A percentile compares a stretch with the other conserved stretches of the same genome.
phyloP scores from a whole-genome alignment of 2,888 invertebrate species.

The Pandemis heparana region DNA sequence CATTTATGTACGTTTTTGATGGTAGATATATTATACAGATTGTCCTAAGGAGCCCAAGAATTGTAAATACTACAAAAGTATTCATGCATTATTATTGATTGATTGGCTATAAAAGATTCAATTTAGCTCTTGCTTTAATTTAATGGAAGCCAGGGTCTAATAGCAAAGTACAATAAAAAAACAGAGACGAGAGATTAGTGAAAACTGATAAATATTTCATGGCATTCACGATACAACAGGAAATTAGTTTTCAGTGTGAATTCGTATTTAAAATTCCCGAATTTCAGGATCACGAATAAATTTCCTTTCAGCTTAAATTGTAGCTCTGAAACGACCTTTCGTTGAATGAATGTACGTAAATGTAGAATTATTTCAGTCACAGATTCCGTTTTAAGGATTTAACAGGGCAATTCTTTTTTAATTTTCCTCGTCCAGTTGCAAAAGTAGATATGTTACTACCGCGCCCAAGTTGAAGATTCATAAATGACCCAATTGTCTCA shows the following conservation, averaged over 20 bases:
- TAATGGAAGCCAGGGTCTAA: too few relatives aligned
- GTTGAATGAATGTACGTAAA: neutral
- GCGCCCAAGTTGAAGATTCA: too few relatives aligned
- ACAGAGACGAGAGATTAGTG: neutral
- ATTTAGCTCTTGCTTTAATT: too few relatives aligned
- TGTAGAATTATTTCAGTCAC: neutral
- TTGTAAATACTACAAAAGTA: too few relatives aligned
- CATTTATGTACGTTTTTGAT: too few relatives aligned
- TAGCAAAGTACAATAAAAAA: too few relatives aligned
- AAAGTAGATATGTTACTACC: neutral
- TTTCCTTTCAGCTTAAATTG: constrained; percentile 8
- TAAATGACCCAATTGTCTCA: too few relatives aligned
- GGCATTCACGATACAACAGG: neutral
- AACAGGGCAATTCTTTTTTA: neutral
- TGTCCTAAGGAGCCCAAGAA: too few relatives aligned
- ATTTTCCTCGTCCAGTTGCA: neutral
- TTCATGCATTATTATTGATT: too few relatives aligned
- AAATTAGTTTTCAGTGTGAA: neutral
- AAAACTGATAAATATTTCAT: neutral
- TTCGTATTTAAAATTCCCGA: constrained; percentile 1
- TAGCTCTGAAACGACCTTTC: neutral
- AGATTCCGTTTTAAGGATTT: neutral
- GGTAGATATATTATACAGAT: too few relatives aligned
- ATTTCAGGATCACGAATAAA: neutral
- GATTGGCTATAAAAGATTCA: too few relatives aligned